These are phyloP conservation scores for Stratiomys singularior DNA, from an alignment of 2,888 invertebrate species.

Conservation along the genomic window DNA sequence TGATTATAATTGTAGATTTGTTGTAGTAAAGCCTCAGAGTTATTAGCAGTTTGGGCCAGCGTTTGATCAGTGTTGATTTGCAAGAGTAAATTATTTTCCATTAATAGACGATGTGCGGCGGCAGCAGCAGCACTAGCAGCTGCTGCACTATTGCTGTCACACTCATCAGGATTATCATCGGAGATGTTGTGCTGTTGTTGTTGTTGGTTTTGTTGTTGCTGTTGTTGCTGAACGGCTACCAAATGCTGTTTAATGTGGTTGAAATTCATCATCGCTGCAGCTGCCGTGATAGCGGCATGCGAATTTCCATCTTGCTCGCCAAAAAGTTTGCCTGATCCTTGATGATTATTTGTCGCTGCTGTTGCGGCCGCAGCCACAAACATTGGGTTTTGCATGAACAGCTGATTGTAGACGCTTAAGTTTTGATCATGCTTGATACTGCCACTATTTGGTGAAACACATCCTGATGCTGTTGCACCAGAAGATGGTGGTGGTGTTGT, in stretches of 20 bases:
- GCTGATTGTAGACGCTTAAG: slow-evolving; percentile 51
- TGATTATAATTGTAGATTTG: slow-evolving; percentile 63
- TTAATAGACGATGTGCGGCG: slow-evolving; percentile 50
- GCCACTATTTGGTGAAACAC: neutral
- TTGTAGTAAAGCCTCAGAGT: slow-evolving; percentile 58
- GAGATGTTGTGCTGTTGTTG: slow-evolving; percentile 47
- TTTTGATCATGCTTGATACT: slow-evolving; percentile 41
- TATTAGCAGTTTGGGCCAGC: slow-evolving; percentile 47
- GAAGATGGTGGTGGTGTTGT: neutral
- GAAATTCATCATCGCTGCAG: slow-evolving; percentile 53
- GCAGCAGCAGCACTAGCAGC: slow-evolving; percentile 45
- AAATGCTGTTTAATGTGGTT: slow-evolving; percentile 55
- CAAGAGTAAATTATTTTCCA: slow-evolving; percentile 56
- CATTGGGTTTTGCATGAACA: slow-evolving; percentile 51
- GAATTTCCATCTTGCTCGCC: slow-evolving; percentile 37
- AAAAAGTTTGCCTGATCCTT: neutral
- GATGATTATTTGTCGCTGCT: neutral
- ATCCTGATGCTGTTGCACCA: neutral
- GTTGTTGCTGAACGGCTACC: slow-evolving; percentile 50
- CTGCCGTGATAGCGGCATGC: slow-evolving; percentile 41
- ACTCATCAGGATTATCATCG: neutral
- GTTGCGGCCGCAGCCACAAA: slow-evolving; percentile 36
- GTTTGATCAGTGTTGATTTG: slow-evolving; percentile 55
- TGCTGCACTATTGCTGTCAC: slow-evolving; percentile 1
- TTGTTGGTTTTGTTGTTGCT: slow-evolving; percentile 42